A percentile compares a stretch with the other conserved stretches of the same genome.
These are phyloP conservation scores for Oeneis ivallda DNA, from an alignment of 2,888 invertebrate species.

Conservation along the genomic window DNA sequence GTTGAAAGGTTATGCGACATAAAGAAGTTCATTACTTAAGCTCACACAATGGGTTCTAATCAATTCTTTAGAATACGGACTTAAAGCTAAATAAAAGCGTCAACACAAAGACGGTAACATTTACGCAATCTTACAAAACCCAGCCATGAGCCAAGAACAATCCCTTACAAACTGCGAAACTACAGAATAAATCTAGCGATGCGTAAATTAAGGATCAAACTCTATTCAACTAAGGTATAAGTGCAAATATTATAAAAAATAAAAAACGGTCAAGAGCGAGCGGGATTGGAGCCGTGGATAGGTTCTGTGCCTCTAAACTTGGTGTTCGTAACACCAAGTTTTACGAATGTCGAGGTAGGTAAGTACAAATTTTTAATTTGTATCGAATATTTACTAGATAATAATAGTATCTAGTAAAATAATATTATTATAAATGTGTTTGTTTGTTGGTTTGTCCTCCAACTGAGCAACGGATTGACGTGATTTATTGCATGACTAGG, in stretches of 20 bases:
- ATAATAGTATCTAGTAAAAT: no score
- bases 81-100: constrained; percentile 47
- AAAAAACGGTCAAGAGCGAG: constrained; percentile 36
- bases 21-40: constrained; percentile 26
- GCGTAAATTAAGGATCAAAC: constrained; percentile 78
- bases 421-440: no score
- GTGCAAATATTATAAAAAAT: constrained; percentile 64
- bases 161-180: constrained; percentile 68
- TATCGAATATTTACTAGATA: no score
- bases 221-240: constrained; percentile 67
- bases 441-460: no score
- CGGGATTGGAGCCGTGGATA: neutral
- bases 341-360: no score
- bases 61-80: constrained; percentile 39
- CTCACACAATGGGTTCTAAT: constrained; percentile 36
- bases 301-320: neutral
- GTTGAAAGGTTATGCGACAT: constrained; percentile 18
- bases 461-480: no score
- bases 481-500: no score
- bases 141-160: constrained; percentile 61
- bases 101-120: constrained; percentile 53
- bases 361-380: no score
- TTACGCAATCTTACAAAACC: constrained; percentile 71
- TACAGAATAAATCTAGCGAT: constrained; percentile 74
- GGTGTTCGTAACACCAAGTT: no score